These are phyloP conservation scores for Megaptera novaeangliae DNA, from an alignment of 2,113 vertebrate species.

Conservation along the genomic window DNA sequence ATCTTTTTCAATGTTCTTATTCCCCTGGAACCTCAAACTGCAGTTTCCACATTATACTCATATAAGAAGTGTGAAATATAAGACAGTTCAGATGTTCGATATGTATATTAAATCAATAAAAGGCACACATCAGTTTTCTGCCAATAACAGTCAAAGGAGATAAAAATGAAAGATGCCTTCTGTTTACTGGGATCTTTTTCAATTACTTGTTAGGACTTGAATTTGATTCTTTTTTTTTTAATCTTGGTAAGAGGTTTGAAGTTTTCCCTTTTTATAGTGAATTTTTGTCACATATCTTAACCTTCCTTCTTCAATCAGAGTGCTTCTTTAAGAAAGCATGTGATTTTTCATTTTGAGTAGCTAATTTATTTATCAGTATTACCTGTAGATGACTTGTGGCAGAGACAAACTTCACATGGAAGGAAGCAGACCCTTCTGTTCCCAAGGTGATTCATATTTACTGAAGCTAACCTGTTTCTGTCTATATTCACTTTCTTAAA, in stretches of 20 bases:
- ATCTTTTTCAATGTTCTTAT: conserved; percentile 59
- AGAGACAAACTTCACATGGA: conserved; percentile 37
- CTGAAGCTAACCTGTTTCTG: conserved; percentile 5
- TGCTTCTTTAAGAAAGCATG: background rate
- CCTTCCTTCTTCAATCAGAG: background rate
- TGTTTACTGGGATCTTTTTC: background rate
- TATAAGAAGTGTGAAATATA: conserved; percentile 70
- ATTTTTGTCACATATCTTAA: background rate
- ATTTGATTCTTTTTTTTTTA: background rate
- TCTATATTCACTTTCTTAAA: conserved; percentile 24
- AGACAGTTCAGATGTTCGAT: conserved; percentile 64
- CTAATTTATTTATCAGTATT: conserved; percentile 21
- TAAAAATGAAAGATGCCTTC: conserved; percentile 39
- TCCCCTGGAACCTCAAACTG: conserved; percentile 67
- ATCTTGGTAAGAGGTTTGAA: background rate
- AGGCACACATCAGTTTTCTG: conserved; percentile 68
- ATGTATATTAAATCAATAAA: conserved; percentile 74
- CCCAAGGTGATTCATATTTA: conserved; percentile 1
- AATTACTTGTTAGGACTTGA: background rate
- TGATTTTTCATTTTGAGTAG: conserved; percentile 7
- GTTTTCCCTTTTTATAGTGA: background rate
- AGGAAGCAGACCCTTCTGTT: background rate
- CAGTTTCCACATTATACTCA: conserved; percentile 67
- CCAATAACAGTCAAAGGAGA: conserved; percentile 46
- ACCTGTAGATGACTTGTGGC: conserved; percentile 9